Base-by-base conservation (phyloP, 1,140 invertebrate species). In the Bombyx mandarina region DNA sequence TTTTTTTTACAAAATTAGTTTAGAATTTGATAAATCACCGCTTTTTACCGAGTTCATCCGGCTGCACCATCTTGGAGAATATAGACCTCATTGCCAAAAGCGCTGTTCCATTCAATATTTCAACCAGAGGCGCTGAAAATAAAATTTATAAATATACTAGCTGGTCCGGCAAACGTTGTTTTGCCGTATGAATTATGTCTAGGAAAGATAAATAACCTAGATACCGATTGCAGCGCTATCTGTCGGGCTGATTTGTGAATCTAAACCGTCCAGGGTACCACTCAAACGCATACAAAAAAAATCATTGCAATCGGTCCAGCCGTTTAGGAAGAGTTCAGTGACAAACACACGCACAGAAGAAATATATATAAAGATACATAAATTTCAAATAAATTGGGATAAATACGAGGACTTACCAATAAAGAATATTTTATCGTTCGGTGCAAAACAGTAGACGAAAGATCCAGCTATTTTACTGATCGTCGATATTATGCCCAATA, bases 51-150 rank as follows among this genome's bases (percentile, higher is more conserved):
- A 88, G 69, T 73, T 88, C 86, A 64, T 84, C 63, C 0, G 73
- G 47, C n/a, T 62, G 62, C 8, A 88, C 83, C 12, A 88, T 65
- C 73, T 89, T 89, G 3, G 88, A 88, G 7, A 86, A 74, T 42
- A 86, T 80, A 6, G 88, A 87, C 65, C 86, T 79, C 54, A 88
- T 61, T 8, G 88, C 84, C 45, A 89, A 73, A 47, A 88, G 66
- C 35, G 85, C 76, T 7, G 86, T 88, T 0, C 88, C 88, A 58
- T 88, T 89, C 18, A 89, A 66, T 57, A 89, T 89, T 62, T 89
- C 88, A 0, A 89, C 81, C n/a, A 88, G 44, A 3, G 88, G 84
- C 54, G 77, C 88, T 88, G 64, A 79, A 80, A 56, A n/a, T 8
- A 35, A 18, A 18, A 18, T 18, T 0, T 18, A 18, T 18, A 35